phyloP scores from a whole-genome alignment of 2,888 invertebrate species.

The Andrena bucephala region DNA sequence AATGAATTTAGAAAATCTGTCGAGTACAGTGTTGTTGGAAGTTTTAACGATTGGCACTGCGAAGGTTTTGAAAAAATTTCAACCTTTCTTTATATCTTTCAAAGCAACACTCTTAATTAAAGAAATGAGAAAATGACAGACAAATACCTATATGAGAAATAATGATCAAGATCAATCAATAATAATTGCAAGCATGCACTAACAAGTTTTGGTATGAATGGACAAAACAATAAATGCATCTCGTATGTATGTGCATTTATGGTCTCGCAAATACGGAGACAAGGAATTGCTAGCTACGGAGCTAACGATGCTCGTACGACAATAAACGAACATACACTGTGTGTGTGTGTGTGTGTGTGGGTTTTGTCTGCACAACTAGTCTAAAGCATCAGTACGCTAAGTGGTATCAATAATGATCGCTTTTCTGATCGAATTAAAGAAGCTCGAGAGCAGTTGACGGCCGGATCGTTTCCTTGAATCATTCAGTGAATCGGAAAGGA shows the following conservation, averaged over 20 bases:
- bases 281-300: neutral
- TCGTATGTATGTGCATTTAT: neutral
- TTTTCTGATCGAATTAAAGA: slow-evolving; percentile 23
- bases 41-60: too few relatives aligned
- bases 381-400: slow-evolving; percentile 2
- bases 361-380: neutral
- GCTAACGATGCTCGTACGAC: neutral
- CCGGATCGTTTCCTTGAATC: slow-evolving; percentile 6
- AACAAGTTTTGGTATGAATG: neutral
- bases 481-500: neutral
- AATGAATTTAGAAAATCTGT: too few relatives aligned
- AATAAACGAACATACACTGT: neutral
- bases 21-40: too few relatives aligned
- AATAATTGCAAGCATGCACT: neutral
- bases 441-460: neutral
- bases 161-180: neutral
- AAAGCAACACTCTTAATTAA: neutral
- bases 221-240: neutral
- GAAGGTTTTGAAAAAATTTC: too few relatives aligned
- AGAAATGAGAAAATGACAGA: neutral
- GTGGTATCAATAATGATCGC: slow-evolving; percentile 34
- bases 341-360: too few relatives aligned
- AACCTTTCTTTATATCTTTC: too few relatives aligned
- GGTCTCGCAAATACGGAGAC: neutral
- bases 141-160: neutral